Base-by-base conservation (phyloP, 1,140 invertebrate genomes). In the Cotesia vestalis region DNA sequence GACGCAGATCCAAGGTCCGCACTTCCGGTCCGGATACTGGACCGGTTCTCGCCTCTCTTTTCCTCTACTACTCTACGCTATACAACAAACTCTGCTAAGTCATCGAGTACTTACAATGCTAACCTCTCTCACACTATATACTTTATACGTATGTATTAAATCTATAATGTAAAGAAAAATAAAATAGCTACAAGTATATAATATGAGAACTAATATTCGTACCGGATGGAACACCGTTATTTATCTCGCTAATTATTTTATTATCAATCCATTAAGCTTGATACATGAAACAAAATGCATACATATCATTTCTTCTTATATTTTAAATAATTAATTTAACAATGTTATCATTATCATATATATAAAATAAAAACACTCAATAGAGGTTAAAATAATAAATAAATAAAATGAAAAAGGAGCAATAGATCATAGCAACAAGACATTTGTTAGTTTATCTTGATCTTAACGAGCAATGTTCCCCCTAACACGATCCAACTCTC, bases 11-110 rank as follows among this genome's bases (percentile, higher is more conserved):
- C 71, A 83, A 85, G 83, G 82, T 84, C 82, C 80, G 79, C 76
- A 81, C 83, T 87, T 87, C 85, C 85, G 85, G 84, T 85, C 84
- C 82, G 84, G 83, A 85, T 86, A 82, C 84, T 75, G 57, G 81
- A 86, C 85, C 85, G 85, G 85, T 86, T 87, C 79, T 82, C 60
- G 76, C 74, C 67, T 76, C 77, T 69, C 61, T 76, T 66, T 53
- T 66, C 61, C 36, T 67, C 55, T 27, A 27, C 27, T 27, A 1
- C 27, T 27, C 27, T 27, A 27, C 55, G 69, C 62, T 6, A 14
- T 36, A 27, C 61, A 20, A 63, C 72, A 17, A 20, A 55, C 20
- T 57, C 35, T 35, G 51, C 17, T 35, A 34, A 64, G 66, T 68
- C 66, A 68, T 59, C 35, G 34, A 57, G 35, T 38, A 68, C 36